These are phyloP conservation scores for Melanotaenia maccullochi DNA, from an alignment of 2,797 vertebrate species.

Conservation along the genomic window DNA sequence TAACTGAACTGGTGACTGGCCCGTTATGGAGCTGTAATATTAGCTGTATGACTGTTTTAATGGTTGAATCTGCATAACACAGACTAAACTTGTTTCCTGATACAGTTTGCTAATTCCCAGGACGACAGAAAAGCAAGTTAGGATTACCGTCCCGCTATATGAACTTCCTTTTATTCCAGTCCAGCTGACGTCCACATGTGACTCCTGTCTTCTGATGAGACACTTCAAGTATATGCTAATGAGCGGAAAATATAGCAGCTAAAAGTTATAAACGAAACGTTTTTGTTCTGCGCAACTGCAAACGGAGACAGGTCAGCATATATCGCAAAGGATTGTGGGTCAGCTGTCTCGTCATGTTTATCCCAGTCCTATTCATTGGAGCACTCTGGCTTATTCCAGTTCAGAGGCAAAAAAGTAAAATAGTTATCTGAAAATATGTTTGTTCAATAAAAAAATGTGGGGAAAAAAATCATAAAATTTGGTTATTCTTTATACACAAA, in stretches of 20 bases:
- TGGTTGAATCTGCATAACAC: not conserved
- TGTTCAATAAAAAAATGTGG: too few relatives aligned
- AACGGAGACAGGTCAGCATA: not conserved
- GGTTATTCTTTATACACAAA: too few relatives aligned
- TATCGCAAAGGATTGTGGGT: constrained; percentile 67
- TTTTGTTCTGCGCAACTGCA: not conserved
- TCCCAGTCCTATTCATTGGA: not conserved
- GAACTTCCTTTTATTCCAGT: constrained; percentile 7
- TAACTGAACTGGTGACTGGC: not conserved
- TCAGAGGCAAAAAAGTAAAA: too few relatives aligned
- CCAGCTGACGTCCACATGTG: constrained; percentile 28
- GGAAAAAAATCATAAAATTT: too few relatives aligned
- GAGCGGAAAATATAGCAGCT: not conserved
- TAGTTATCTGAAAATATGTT: too few relatives aligned
- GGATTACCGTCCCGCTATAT: not conserved
- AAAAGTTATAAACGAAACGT: accelerated
- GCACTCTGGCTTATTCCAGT: too few relatives aligned
- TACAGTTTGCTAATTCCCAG: not conserved
- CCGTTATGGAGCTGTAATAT: not conserved
- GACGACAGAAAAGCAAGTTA: not conserved
- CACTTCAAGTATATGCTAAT: not conserved
- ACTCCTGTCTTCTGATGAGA: constrained; percentile 18
- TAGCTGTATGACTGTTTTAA: not conserved
- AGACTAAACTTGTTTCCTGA: not conserved
- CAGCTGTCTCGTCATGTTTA: constrained; percentile 23